Evolutionary conservation across 2,113 vertebrate species (phyloP), one percentile per base, ranked within the genome.

Genomic region (Sisor rabdophorus): DNA sequence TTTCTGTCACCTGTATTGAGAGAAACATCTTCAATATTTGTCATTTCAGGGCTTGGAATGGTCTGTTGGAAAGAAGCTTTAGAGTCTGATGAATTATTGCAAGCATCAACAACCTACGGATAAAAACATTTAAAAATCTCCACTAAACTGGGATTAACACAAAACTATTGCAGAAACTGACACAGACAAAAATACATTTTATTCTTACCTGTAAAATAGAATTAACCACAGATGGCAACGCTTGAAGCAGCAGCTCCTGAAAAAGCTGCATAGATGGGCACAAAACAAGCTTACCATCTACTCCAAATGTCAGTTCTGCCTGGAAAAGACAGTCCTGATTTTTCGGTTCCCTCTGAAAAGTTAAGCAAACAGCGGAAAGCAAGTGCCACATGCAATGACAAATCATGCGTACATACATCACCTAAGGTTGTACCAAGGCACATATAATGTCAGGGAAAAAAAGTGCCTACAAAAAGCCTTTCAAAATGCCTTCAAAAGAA

Each of bases 191-290:
- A 30, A 36, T 11, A 11, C 17, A 48, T 6, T 56, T 54, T 54
- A 72, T 50, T 13, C 59, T 85, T 85, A 94, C 94, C 92, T 89
- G 85, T 59, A 92, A 50, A 20, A 86, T 54, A 50, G 87, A 87
- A 44, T 86, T 26, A 4, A 80, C 80, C 20, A 86, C 73, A 24
- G 79, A 80, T 4, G 81, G 74, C 4, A 95, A 64, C 0, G 85
- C 81, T 26, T 75, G 81, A 15, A 55, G 80, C 26, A 95, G 69
- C 55, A 80, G 78, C 50, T 88, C 81, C 59, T 85, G 85, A 80
- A 95, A 89, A 63, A 80, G 75, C 70, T 84, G 81, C 13, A 86
- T 11, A 12, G 85, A 69, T 3, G 94, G 93, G 5, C 88, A 80
- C 19, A 91, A 72, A 8, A 78, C 71, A 55, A 94, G 82, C 26